Evolutionary conservation across 2,888 invertebrate species (phyloP).

Genomic region (Tuta absoluta): DNA sequence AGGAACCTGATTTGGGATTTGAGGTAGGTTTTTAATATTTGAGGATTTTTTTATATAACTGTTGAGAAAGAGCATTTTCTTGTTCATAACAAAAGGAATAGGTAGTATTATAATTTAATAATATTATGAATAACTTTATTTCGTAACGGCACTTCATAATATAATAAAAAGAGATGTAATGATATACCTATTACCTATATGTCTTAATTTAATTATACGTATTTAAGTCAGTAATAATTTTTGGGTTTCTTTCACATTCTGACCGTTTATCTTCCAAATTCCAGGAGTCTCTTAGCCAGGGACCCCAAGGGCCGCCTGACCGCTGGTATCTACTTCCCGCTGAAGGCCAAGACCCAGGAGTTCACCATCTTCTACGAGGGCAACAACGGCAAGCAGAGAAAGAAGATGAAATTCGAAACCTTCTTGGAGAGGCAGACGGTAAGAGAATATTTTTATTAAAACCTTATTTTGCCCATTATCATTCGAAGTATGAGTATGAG

Average conservation of each 20-base stretch:
- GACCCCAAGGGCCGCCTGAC: conserved; percentile 91
- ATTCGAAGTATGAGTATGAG: too few relatives aligned
- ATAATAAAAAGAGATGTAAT: too few relatives aligned
- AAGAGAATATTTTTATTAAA: conserved; percentile 37
- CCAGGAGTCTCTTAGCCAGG: conserved; percentile 88
- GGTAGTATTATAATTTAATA: too few relatives aligned
- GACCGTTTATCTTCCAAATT: conserved; percentile 36
- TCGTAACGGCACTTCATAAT: too few relatives aligned
- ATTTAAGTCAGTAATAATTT: too few relatives aligned
- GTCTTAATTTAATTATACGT: too few relatives aligned
- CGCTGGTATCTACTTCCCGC: conserved; percentile 93
- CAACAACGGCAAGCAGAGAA: conserved; percentile 85
- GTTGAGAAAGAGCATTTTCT: too few relatives aligned
- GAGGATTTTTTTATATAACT: too few relatives aligned
- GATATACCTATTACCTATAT: too few relatives aligned
- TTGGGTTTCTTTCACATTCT: neutral
- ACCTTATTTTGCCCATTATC: too few relatives aligned
- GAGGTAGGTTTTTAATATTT: conserved; percentile 61
- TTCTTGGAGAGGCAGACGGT: conserved; percentile 85
- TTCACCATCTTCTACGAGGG: conserved; percentile 91
- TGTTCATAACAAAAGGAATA: too few relatives aligned
- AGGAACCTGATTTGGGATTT: conserved; percentile 93
- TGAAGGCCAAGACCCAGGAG: conserved; percentile 82
- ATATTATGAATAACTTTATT: too few relatives aligned
- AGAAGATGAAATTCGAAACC: conserved; percentile 88